Conservation (phyloP, 2,797 vertebrate species). For the Agapornis canus region DNA sequence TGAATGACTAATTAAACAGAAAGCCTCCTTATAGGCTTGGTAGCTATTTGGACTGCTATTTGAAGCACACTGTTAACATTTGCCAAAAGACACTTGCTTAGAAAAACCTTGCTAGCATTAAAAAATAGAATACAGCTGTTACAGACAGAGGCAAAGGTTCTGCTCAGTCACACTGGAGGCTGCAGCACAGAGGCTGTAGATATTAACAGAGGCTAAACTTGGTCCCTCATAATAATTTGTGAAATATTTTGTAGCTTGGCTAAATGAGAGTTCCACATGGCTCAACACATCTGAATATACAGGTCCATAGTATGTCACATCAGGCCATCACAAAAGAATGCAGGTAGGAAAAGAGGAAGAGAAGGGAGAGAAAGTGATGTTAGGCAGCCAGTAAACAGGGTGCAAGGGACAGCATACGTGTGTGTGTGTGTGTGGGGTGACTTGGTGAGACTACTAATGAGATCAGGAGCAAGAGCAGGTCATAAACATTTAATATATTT, state of each 20-base stretch:
- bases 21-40: neutral
- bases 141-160: neutral
- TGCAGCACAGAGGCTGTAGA: neutral
- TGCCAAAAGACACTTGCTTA: neutral
- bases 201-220: neutral
- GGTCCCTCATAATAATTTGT: neutral
- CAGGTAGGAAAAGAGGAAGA: neutral
- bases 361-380: neutral
- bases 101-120: neutral
- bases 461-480: neutral
- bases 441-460: neutral
- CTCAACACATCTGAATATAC: neutral
- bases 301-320: neutral
- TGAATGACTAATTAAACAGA: neutral
- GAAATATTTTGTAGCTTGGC: neutral
- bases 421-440: accelerated
- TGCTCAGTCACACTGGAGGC: neutral
- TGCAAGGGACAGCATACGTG: neutral
- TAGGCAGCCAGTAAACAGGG: neutral
- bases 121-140: neutral
- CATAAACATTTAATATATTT: neutral
- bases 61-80: neutral
- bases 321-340: neutral
- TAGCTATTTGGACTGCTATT: neutral
- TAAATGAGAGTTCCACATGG: neutral